Evolutionary conservation across 2,888 invertebrate species (phyloP).

Genomic region (Cryptus viduatorius): DNA sequence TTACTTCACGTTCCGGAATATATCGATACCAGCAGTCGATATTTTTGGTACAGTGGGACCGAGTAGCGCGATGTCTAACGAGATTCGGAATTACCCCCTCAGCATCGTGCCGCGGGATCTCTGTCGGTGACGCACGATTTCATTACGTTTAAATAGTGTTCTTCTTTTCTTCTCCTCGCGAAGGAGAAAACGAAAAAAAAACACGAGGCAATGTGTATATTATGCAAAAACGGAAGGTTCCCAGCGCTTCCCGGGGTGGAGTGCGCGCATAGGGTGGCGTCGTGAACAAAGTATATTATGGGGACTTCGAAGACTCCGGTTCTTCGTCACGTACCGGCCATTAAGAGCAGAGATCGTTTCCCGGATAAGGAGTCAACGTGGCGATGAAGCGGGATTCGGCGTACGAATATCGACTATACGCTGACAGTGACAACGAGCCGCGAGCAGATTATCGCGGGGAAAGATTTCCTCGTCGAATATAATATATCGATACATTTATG

Average conservation of each 20-base stretch:
- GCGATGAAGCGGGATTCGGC: slow-evolving; percentile 72
- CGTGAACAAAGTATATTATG: slow-evolving; percentile 63
- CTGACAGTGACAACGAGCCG: slow-evolving; percentile 30
- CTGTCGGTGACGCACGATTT: slow-evolving; percentile 68
- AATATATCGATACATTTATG: too few species aligned
- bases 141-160: slow-evolving; percentile 72
- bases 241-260: slow-evolving; percentile 61
- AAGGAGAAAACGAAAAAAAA: slow-evolving; percentile 1
- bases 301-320: slow-evolving; percentile 53
- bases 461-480: too few species aligned
- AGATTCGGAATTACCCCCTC: slow-evolving; percentile 26
- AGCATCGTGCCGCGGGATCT: slow-evolving; percentile 41
- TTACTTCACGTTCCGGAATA: too few species aligned
- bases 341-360: slow-evolving; percentile 73
- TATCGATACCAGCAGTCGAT: neutral
- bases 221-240: slow-evolving; percentile 75
- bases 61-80: slow-evolving; percentile 25
- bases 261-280: slow-evolving; percentile 64
- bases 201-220: slow-evolving; percentile 75
- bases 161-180: slow-evolving; percentile 51
- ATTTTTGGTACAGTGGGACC: neutral
- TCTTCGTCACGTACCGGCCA: slow-evolving; percentile 76
- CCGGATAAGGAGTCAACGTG: slow-evolving; percentile 69
- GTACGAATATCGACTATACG: slow-evolving; percentile 72
- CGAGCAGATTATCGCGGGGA: slow-evolving; percentile 3